Conservation (phyloP, 2,888 invertebrate species). For the Mythimna albipuncta region DNA sequence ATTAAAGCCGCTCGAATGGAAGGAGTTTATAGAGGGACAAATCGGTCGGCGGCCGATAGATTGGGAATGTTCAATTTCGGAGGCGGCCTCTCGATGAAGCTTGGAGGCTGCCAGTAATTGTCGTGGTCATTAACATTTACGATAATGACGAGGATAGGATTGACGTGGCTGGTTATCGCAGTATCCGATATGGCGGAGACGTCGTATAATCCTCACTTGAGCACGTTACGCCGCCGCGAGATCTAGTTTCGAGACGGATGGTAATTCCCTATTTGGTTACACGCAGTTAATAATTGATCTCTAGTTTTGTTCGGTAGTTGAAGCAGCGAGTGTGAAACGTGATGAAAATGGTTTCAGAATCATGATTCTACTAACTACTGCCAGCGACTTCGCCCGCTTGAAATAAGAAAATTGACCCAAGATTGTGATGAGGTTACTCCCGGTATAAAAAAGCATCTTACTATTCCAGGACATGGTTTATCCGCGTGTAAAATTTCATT, state of each 20-base stretch:
- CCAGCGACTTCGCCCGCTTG: no score
- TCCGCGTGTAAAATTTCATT: no score
- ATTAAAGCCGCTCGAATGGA: constrained; percentile 84
- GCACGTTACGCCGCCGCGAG: constrained; percentile 63
- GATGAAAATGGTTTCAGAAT: constrained; percentile 29
- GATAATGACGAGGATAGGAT: constrained; percentile 87
- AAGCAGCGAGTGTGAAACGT: constrained; percentile 5
- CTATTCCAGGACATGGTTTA: no score
- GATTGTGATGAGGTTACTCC: no score
- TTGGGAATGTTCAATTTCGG: constrained; percentile 85
- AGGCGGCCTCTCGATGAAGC: constrained; percentile 79
- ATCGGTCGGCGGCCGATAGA: constrained; percentile 81
- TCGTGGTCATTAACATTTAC: constrained; percentile 89
- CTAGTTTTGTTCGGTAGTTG: constrained; percentile 45
- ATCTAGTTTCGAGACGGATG: constrained; percentile 49
- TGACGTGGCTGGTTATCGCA: constrained; percentile 82
- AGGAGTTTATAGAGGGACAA: constrained; percentile 85
- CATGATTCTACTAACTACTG: constrained; percentile 6
- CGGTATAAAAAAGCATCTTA: no score
- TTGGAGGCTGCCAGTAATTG: constrained; percentile 83
- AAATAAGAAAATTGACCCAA: no score
- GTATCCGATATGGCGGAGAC: constrained; percentile 77
- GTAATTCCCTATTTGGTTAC: constrained; percentile 67
- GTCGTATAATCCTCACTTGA: constrained; percentile 71
- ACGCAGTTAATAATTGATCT: constrained; percentile 69